Base-by-base conservation (phyloP, 1,140 invertebrate species). In the Anagrus nilaparvatae region DNA sequence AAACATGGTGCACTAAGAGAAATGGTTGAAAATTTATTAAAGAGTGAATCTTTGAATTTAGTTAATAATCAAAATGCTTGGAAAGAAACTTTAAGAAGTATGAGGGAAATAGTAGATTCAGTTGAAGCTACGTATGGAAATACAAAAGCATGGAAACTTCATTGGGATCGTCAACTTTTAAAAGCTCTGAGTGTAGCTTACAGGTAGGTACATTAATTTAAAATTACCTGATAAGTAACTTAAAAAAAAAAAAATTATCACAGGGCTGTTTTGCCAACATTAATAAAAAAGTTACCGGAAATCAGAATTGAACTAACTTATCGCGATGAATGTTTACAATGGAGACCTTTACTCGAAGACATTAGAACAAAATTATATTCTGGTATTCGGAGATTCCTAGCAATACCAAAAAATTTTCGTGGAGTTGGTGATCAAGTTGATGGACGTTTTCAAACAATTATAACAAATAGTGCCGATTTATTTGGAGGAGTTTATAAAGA, bases 91-190 rank as follows among this genome's bases (percentile, higher is more conserved):
- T 20, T 69, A 17, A 54, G 48, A 21, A 61, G 45, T 16, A 69
- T 69, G 59, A 54, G 65, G 13, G 51, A 54, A 3, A 58, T 61
- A 53, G 61, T 69, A 9, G 59, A 61, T 32, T 51, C 49, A 1
- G 66, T 67, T 0, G 73, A 69, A 24, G 45, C 53, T 7, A 74
- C 66, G 39, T 87, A 82, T 49, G 78, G 78, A 29, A 92, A 96
- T 58, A 85, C 91, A 53, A 82, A 83, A 51, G 79, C 84, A 2
- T 99, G 97, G 88, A 82, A 89, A 58, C 70, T 81, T 13, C 93
- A 98, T 64, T 96, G 95, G 84, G 92, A 99, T 65, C 72, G 83
- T 49, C 93, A 98, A 59, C 63, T 99, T 29, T 86, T 93, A 54
- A 97, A 97, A 68, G 84, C 87, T 1, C 65, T 99, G 4, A 92